Conservation (phyloP, 2,888 invertebrate species). For the Notodonta ziczac region DNA sequence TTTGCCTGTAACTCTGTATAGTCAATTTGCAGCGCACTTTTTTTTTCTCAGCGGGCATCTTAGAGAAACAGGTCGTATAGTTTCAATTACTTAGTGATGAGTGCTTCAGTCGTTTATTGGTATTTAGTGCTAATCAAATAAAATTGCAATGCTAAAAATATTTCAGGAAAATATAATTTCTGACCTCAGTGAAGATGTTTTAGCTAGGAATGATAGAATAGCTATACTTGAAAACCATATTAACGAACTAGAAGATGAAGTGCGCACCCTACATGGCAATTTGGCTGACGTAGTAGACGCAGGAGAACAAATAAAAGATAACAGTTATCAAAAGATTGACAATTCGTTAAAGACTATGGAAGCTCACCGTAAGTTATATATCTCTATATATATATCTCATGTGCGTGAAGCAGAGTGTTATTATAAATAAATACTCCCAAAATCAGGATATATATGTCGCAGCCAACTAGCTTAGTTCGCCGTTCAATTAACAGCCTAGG, state of each 20-base stretch:
- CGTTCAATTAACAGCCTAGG: no score
- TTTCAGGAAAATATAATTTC: slow-evolving; percentile 63
- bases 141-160: neutral
- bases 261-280: slow-evolving; percentile 55
- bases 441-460: no score
- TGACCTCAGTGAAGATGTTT: slow-evolving; percentile 57
- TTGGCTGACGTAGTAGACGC: slow-evolving; percentile 56
- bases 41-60: no score
- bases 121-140: no score
- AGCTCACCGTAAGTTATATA: slow-evolving; percentile 67
- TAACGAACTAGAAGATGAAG: slow-evolving; percentile 69
- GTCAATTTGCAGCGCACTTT: no score
- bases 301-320: slow-evolving; percentile 62
- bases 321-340: slow-evolving; percentile 56
- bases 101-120: no score
- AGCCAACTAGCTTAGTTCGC: no score
- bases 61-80: no score
- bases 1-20: no score
- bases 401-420: no score
- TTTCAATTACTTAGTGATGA: no score
- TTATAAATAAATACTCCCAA: neutral
- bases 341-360: slow-evolving; percentile 62
- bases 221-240: slow-evolving; percentile 71
- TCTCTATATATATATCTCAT: slow-evolving; percentile 4
- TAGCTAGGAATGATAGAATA: slow-evolving; percentile 64